Evolutionary conservation across 2,888 invertebrate genomes (phyloP).

Genomic region (Miltochrista miniata): DNA sequence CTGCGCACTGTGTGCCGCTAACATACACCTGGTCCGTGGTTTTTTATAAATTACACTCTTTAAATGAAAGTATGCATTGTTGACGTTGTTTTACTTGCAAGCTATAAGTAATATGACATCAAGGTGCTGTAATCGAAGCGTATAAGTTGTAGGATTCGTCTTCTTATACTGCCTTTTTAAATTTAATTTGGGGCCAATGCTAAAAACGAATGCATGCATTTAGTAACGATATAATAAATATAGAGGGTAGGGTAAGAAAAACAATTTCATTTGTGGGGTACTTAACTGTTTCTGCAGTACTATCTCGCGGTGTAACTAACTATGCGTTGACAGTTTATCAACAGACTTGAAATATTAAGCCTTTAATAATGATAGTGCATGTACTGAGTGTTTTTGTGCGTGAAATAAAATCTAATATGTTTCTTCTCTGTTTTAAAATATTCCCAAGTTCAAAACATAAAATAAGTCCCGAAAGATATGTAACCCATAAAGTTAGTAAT

Average conservation of each 20-base stretch:
- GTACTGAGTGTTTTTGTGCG: constrained; percentile 62
- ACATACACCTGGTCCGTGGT: constrained; percentile 75
- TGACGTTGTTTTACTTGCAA: constrained; percentile 17
- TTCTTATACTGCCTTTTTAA: neutral
- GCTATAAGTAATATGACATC: constrained; percentile 26
- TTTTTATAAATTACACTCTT: constrained; percentile 48
- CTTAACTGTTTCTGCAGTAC: constrained; percentile 1
- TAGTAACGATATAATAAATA: constrained; percentile 14
- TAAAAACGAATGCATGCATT: constrained; percentile 35
- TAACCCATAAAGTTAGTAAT: constrained; percentile 56
- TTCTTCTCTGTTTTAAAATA: constrained; percentile 61
- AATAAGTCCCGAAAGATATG: constrained; percentile 41
- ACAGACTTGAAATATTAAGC: constrained; percentile 31
- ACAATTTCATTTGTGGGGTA: constrained; percentile 23
- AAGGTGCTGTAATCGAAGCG: constrained; percentile 12
- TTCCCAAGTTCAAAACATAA: constrained; percentile 56
- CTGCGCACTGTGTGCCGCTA: constrained; percentile 78
- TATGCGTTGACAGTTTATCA: constrained; percentile 34
- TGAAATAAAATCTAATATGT: constrained; percentile 65
- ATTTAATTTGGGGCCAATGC: constrained; percentile 1
- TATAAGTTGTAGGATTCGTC: constrained; percentile 6
- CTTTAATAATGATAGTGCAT: constrained; percentile 67
- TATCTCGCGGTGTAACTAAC: constrained; percentile 36
- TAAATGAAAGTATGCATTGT: constrained; percentile 29
- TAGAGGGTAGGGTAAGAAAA: constrained; percentile 10